These are phyloP conservation scores for Notodonta dromedarius DNA, from an alignment of 2,888 invertebrate genomes.

Conservation along the genomic window DNA sequence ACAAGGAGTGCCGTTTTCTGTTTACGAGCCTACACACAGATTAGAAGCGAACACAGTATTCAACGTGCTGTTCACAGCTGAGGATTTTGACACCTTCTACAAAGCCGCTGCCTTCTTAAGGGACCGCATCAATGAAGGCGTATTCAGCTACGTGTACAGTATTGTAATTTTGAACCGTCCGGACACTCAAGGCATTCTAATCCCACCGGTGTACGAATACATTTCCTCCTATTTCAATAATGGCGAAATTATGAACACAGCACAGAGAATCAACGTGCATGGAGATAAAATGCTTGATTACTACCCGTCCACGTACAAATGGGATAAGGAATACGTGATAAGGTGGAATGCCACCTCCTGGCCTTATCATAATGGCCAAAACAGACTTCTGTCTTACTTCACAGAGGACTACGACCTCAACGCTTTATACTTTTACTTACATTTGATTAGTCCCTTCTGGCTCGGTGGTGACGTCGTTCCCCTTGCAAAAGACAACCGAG, in stretches of 20 bases:
- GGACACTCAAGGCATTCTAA: slow-evolving; percentile 86
- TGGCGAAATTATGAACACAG: slow-evolving; percentile 86
- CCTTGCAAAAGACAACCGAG: slow-evolving; percentile 83
- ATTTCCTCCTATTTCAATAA: slow-evolving; percentile 89
- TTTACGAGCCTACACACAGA: slow-evolving; percentile 80
- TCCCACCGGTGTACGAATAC: slow-evolving; percentile 90
- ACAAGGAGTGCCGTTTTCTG: slow-evolving; percentile 84
- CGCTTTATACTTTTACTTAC: slow-evolving; percentile 85
- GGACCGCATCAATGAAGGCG: slow-evolving; percentile 86
- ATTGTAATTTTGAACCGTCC: slow-evolving; percentile 86
- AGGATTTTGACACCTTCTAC: slow-evolving; percentile 88
- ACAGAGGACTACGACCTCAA: slow-evolving; percentile 89
- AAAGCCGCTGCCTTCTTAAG: slow-evolving; percentile 88
- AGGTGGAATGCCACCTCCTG: slow-evolving; percentile 86
- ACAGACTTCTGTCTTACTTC: slow-evolving; percentile 86
- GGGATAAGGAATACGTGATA: slow-evolving; percentile 82
- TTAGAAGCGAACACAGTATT: slow-evolving; percentile 87
- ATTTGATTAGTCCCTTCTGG: slow-evolving; percentile 87
- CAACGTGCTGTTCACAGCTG: slow-evolving; percentile 87
- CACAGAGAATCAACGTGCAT: slow-evolving; percentile 84
- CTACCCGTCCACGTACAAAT: slow-evolving; percentile 60
- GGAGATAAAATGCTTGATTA: slow-evolving; percentile 56
- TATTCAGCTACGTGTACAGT: slow-evolving; percentile 87
- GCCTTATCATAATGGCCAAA: slow-evolving; percentile 81
- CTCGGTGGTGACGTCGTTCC: slow-evolving; percentile 82